A percentile compares a stretch with the other conserved stretches of the same genome.
phyloP scores from a whole-genome alignment of 2,797 vertebrate genomes.

The Decapterus maruadsi region DNA sequence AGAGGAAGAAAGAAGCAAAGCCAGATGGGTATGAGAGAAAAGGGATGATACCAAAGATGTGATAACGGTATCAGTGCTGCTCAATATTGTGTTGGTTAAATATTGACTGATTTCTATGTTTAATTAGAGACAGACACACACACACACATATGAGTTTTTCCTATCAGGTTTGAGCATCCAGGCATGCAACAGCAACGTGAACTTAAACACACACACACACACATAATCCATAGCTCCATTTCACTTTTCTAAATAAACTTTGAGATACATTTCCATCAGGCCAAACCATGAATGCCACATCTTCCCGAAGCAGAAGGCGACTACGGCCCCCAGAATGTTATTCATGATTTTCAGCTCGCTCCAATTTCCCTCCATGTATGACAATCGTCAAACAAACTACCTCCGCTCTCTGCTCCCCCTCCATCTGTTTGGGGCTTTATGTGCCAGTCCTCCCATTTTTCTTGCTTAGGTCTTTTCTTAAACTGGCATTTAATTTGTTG shows the following conservation, averaged over 20 bases:
- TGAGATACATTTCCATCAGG: constrained; percentile 7
- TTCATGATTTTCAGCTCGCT: not conserved
- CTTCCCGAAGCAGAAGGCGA: constrained; percentile 23
- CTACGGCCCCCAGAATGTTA: constrained; percentile 20
- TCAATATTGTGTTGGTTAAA: constrained; percentile 57
- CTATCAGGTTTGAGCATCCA: not conserved
- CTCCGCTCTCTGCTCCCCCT: not conserved
- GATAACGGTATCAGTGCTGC: constrained; percentile 51
- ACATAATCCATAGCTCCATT: not conserved
- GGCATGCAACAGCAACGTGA: not conserved
- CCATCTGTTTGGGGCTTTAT: constrained; percentile 14
- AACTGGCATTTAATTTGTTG: not conserved
- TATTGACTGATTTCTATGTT: constrained; percentile 59
- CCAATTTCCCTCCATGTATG: constrained; percentile 25
- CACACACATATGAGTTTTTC: not conserved
- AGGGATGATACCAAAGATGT: constrained; percentile 36
- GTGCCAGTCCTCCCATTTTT: constrained; percentile 16
- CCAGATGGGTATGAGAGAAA: constrained; percentile 48
- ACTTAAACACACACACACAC: not conserved
- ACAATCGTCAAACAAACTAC: constrained; percentile 17
- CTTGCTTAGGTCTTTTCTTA: constrained; percentile 8
- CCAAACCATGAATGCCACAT: not conserved
- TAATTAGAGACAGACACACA: constrained; percentile 46
- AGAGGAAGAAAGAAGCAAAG: constrained; percentile 40
- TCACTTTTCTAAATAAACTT: not conserved